Conservation (phyloP, 1,140 invertebrate species). For the Leptoteleia sp. region DNA sequence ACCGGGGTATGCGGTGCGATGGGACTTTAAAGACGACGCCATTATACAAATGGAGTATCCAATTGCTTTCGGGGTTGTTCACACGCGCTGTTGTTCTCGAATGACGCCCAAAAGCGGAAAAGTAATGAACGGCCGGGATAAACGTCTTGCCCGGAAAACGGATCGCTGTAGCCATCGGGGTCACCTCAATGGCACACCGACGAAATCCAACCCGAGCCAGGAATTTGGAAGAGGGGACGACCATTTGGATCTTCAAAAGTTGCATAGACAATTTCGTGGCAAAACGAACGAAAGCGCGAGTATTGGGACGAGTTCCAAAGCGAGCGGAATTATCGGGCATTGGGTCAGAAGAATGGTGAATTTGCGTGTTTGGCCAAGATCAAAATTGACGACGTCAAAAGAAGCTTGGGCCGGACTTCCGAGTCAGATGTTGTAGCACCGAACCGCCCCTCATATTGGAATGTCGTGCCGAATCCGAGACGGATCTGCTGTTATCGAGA, state of each 20-base stretch:
- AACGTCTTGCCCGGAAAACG: conserved; percentile 18
- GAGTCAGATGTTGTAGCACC: conserved; percentile 7
- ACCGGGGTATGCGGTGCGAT: conserved; percentile 15
- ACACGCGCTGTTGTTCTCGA: not conserved
- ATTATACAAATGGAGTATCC: conserved; percentile 38
- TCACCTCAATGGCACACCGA: not conserved
- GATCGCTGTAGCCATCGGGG: not conserved
- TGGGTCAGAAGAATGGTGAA: conserved; percentile 35
- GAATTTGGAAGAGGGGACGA: not conserved
- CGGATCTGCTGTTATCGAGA: too few relatives aligned
- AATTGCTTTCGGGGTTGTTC: conserved; percentile 33
- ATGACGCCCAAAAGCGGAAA: not conserved
- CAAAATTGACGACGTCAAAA: conserved; percentile 39
- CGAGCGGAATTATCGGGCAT: conserved; percentile 21
- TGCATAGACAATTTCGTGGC: conserved; percentile 12
- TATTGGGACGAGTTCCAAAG: conserved; percentile 2
- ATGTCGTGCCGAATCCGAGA: conserved; percentile 61
- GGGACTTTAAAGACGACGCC: conserved; percentile 42
- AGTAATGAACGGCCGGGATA: conserved; percentile 5
- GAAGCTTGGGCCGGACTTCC: conserved; percentile 11
- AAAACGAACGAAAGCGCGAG: conserved; percentile 21
- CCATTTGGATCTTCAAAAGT: conserved; percentile 8
- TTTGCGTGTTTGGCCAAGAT: conserved; percentile 48
- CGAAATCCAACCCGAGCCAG: not conserved
- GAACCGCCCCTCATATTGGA: conserved; percentile 27